Percentiles rank a stretch among this genome's conserved stretches.
phyloP scores from a whole-genome alignment of 2,797 vertebrate genomes.

The Knipowitschia caucasica region DNA sequence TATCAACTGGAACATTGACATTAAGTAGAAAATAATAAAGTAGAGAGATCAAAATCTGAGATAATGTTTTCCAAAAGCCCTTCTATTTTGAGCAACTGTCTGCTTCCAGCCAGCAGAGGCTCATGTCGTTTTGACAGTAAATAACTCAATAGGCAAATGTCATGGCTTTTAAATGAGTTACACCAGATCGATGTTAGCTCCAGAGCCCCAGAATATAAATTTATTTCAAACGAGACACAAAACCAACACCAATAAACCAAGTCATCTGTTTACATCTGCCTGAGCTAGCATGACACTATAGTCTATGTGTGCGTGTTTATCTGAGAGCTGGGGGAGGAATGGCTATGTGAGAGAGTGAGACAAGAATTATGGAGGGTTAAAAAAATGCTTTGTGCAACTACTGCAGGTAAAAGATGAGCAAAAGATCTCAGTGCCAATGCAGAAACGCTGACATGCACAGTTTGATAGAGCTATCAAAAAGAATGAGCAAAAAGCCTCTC shows the following conservation, averaged over 20 bases:
- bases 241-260: conserved; percentile 65
- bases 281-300: conserved; percentile 24
- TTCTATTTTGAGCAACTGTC: conserved; percentile 46
- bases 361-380: conserved; percentile 42
- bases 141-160: conserved; percentile 70
- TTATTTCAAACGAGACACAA: conserved; percentile 61
- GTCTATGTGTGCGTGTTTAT: background rate
- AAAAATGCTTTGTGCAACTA: conserved; percentile 49
- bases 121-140: conserved; percentile 55
- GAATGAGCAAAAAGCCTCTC: conserved; percentile 28
- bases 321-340: conserved; percentile 32
- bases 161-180: conserved; percentile 67
- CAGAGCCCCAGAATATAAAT: conserved; percentile 60
- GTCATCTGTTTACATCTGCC: conserved; percentile 59
- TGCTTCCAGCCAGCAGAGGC: conserved; percentile 39
- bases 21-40: too few relatives aligned
- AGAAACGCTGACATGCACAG: conserved; percentile 63
- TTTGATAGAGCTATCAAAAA: conserved; percentile 37
- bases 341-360: conserved; percentile 43
- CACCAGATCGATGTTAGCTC: conserved; percentile 62
- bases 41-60: too few relatives aligned
- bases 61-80: conserved; percentile 46
- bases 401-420: conserved; percentile 62
- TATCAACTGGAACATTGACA: too few relatives aligned
- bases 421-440: conserved; percentile 58